These are phyloP conservation scores for Tautogolabrus adspersus DNA, from an alignment of 2,113 vertebrate genomes.

Conservation along the genomic window DNA sequence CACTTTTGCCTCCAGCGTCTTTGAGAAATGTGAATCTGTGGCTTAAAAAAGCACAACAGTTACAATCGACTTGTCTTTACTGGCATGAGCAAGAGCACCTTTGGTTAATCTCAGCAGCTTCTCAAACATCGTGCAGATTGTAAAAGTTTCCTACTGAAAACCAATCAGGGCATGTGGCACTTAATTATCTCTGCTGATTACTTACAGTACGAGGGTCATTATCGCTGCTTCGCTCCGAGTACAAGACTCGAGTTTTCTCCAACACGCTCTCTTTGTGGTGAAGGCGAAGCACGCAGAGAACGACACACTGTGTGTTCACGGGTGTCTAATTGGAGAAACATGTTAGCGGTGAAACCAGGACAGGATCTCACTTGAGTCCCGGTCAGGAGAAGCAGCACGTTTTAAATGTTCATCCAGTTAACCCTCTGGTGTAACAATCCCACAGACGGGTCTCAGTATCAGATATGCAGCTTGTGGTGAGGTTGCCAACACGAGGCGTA, in stretches of 20 bases:
- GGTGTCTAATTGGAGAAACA: too few species aligned
- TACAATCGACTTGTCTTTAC: not conserved
- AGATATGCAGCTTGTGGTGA: too few species aligned
- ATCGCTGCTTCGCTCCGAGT: not conserved
- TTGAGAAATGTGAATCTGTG: not conserved
- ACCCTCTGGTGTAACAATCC: too few species aligned
- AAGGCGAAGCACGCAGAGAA: not conserved
- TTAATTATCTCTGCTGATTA: not conserved
- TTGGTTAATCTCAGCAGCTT: not conserved
- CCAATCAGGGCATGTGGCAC: not conserved
- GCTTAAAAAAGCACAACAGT: not conserved
- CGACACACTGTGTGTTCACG: too few species aligned
- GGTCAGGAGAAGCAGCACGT: too few species aligned
- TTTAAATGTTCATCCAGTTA: too few species aligned
- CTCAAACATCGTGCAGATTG: not conserved
- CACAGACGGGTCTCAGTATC: too few species aligned
- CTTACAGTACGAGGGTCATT: not conserved
- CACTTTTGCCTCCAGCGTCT: not conserved
- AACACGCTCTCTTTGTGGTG: not conserved
- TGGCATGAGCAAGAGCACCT: not conserved
- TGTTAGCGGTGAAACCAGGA: too few species aligned
- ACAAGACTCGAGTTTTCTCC: not conserved
- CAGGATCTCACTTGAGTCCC: too few species aligned
- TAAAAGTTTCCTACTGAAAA: not conserved
- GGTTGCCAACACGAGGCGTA: too few species aligned